Base-by-base conservation (phyloP, 2,888 invertebrate species). In the Epirrhoe tristata region DNA sequence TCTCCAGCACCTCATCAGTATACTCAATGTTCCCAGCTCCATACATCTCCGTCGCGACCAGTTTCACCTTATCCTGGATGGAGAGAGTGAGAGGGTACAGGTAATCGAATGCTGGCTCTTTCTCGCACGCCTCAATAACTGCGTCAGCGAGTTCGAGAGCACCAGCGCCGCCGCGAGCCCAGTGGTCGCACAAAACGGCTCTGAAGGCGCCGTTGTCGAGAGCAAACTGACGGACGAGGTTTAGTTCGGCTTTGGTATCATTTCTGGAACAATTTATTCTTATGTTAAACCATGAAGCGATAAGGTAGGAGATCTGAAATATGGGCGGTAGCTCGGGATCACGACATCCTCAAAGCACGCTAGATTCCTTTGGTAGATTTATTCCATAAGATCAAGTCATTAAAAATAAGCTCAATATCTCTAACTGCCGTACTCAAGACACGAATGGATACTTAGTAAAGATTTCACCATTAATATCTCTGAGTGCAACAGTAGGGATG, bases 31-130 rank as follows among this genome's bases (percentile, higher is more conserved):
- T 93, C 24, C 96, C 97, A n/a, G 99, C 99, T 2, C 99, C 99
- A 82, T 99, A 99, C 96, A 99, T 99, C 85, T 98, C 97, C 63
- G 93, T 95, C 0, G 99, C 98, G 79, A 99, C 98, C 7, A 89
- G 95, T 75, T 95, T 94, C 71, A 99, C 98, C 93, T 99, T 99
- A 1, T 97, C 96, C 74, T 96, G 95, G 62, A 99, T 95, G 8
- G 97, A 90, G 54, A 95, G 75, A 67, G 96, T 86, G 17, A 96
- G 86, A 4, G 96, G 94, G 80, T 98, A 98, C 7, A 98, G 90
- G 76, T 95, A 95, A 74, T 95, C 91, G 86, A 96, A 97, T 62
- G 93, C 84, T 54, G 94, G 94, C 0, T 95, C 92, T 66, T 93
- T 82, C 39, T 96, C 91, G 75, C 97, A 96, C 0, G 98, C 98